phyloP scores from a whole-genome alignment of 2,888 invertebrate species.

The Tolmerus cingulatus region DNA sequence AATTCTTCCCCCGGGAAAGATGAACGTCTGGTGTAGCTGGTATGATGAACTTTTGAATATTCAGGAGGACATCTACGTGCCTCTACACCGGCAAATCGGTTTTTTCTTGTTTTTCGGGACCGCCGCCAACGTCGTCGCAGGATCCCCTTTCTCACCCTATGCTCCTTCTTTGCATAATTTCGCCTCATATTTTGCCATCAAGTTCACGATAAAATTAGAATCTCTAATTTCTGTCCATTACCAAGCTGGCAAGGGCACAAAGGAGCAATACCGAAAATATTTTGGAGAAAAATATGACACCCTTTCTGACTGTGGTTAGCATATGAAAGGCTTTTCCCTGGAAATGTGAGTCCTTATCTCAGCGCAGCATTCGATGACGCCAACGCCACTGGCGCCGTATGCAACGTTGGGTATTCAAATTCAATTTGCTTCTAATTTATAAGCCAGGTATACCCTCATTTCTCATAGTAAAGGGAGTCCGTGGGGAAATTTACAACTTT shows the following conservation, averaged over 20 bases:
- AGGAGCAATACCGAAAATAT: neutral
- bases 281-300: neutral
- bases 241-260: neutral
- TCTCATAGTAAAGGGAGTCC: neutral
- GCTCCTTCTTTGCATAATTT: slow-evolving; percentile 34
- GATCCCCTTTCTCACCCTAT: neutral
- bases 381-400: neutral
- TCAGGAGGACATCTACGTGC: slow-evolving; percentile 35
- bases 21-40: slow-evolving; percentile 1
- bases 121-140: neutral
- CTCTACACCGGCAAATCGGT: neutral
- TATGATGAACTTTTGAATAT: slow-evolving; percentile 29
- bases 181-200: slow-evolving; percentile 32
- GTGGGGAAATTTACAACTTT: neutral
- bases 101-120: slow-evolving; percentile 13
- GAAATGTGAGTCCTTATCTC: neutral
- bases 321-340: neutral
- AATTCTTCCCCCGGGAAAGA: slow-evolving; percentile 14
- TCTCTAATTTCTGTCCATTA: slow-evolving; percentile 26
- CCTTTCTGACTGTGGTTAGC: neutral
- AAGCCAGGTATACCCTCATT: neutral
- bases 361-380: neutral
- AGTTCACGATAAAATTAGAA: slow-evolving; percentile 30
- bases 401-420: neutral
- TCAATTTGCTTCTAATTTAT: neutral